Conservation (phyloP, 2,888 invertebrate species). For the Drosophila borealis region DNA sequence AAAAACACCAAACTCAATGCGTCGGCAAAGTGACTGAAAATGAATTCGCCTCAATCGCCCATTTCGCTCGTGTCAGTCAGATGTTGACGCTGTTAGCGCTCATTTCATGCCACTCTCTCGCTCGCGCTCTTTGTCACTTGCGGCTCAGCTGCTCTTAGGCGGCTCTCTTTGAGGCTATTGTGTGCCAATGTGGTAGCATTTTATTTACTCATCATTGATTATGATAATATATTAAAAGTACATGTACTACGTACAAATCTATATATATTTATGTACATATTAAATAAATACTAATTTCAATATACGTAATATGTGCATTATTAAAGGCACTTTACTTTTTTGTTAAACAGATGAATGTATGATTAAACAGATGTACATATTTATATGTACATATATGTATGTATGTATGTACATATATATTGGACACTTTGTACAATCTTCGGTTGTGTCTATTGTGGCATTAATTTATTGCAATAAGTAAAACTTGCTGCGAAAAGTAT, state of each 20-base stretch:
- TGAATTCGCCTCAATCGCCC: constrained; percentile 54
- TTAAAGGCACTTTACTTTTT: background rate
- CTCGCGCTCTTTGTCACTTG: constrained; percentile 18
- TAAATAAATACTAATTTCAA: constrained; percentile 8
- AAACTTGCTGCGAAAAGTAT: no score
- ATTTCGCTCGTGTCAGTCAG: constrained; percentile 54
- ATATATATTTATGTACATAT: background rate
- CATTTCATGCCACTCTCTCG: constrained; percentile 14
- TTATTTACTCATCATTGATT: constrained; percentile 44
- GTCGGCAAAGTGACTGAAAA: constrained; percentile 65
- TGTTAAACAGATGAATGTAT: background rate
- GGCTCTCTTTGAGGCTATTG: constrained; percentile 33
- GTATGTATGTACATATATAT: background rate
- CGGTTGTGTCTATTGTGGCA: no score
- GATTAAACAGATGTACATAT: background rate
- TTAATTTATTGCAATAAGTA: no score
- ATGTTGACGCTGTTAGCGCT: constrained; percentile 48
- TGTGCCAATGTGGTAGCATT: constrained; percentile 40
- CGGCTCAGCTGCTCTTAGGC: constrained; percentile 20
- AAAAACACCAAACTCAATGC: constrained; percentile 53
- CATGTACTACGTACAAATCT: constrained; percentile 1
- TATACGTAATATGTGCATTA: background rate
- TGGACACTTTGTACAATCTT: background rate
- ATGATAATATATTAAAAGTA: constrained; percentile 28
- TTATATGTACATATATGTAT: background rate